Percentiles rank a stretch among this genome's conserved stretches.
phyloP scores from a whole-genome alignment of 2,113 vertebrate genomes.

The Urocolius indicus region DNA sequence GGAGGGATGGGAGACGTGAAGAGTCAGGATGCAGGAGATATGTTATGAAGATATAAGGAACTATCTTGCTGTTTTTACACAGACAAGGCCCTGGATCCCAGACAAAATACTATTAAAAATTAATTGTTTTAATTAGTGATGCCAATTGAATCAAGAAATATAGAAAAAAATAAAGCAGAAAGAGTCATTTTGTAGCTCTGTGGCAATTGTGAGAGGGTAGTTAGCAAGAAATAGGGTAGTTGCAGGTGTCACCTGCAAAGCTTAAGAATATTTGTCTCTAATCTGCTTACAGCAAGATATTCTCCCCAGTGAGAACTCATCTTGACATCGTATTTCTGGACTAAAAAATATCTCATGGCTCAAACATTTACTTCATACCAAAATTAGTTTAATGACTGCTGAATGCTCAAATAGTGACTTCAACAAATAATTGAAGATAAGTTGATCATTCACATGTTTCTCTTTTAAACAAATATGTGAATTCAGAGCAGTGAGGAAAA shows the following conservation, averaged over 20 bases:
- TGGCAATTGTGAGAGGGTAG: background rate
- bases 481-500: background rate
- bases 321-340: background rate
- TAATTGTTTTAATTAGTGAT: background rate
- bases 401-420: background rate
- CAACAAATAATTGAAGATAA: background rate
- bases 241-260: background rate
- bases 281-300: background rate
- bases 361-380: background rate
- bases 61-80: background rate
- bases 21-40: background rate
- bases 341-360: background rate
- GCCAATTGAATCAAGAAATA: background rate
- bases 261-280: background rate
- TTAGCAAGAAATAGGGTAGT: background rate
- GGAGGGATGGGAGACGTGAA: background rate
- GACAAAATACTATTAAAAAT: background rate
- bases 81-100: background rate
- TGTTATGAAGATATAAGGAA: background rate
- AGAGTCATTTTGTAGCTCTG: background rate
- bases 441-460: rapidly evolving
- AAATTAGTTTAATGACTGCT: background rate
- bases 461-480: background rate
- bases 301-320: background rate
- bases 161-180: background rate